phyloP scores from a whole-genome alignment of 2,888 invertebrate genomes.

The Limenitis camilla region DNA sequence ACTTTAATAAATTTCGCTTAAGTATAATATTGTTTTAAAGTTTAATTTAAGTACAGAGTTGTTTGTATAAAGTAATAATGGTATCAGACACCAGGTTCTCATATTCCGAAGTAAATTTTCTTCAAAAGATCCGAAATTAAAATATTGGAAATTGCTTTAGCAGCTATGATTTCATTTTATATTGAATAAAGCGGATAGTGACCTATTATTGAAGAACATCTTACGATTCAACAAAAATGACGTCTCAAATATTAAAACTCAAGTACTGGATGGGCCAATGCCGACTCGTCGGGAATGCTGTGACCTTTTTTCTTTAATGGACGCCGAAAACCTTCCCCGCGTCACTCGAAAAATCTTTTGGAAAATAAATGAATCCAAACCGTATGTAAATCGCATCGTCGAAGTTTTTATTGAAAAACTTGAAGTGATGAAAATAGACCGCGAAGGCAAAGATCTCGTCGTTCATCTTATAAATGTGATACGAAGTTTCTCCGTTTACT shows the following conservation, averaged over 20 bases:
- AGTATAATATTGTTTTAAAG: not conserved
- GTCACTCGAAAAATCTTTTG: constrained; percentile 65
- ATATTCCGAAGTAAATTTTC: too few relatives aligned
- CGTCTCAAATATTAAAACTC: constrained; percentile 55
- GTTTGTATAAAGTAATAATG: too few relatives aligned
- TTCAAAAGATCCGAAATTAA: too few relatives aligned
- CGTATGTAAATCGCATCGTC: constrained; percentile 70
- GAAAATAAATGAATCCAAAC: constrained; percentile 70
- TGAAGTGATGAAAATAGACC: constrained; percentile 70
- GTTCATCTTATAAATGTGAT: constrained; percentile 28
- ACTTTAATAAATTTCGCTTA: too few relatives aligned
- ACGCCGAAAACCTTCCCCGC: constrained; percentile 57
- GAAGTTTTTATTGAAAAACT: constrained; percentile 75
- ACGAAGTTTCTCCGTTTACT: constrained; percentile 14
- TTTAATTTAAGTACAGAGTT: too few relatives aligned
- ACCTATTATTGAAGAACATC: constrained; percentile 24
- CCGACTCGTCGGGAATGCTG: constrained; percentile 33
- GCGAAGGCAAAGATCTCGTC: constrained; percentile 60
- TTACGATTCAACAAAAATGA: constrained; percentile 37
- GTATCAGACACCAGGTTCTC: too few relatives aligned
- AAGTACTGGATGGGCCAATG: constrained; percentile 31
- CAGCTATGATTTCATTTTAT: too few relatives aligned
- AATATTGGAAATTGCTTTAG: too few relatives aligned
- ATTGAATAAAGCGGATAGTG: constrained; percentile 28
- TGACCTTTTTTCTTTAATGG: constrained; percentile 62